Conservation (phyloP, 2,797 vertebrate genomes). For the Acipenser transmontanus region DNA sequence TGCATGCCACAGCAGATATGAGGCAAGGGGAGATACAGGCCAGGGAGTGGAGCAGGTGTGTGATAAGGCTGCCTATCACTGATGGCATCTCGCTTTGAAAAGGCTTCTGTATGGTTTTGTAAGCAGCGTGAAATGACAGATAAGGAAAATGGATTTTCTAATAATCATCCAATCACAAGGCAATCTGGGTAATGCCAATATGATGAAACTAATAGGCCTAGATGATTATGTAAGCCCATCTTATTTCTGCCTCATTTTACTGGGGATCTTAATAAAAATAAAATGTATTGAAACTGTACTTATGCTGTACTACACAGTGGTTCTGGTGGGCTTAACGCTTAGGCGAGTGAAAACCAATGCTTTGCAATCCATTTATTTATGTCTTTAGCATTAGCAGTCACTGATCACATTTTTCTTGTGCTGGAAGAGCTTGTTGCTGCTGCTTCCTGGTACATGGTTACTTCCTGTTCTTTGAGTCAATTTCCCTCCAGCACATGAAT, state of each 20-base stretch:
- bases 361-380: too few species aligned
- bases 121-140: conserved; percentile 26
- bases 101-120: conserved; percentile 10
- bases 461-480: too few species aligned
- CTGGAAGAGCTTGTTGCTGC: too few species aligned
- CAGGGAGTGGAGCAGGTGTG: conserved; percentile 11
- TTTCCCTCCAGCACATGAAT: too few species aligned
- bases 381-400: too few species aligned
- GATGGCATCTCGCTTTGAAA: neutral
- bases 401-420: too few species aligned
- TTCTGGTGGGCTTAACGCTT: too few species aligned
- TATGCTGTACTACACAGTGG: too few species aligned
- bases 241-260: conserved; percentile 30
- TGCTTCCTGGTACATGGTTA: too few species aligned
- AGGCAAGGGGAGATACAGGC: neutral
- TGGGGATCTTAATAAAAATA: conserved; percentile 37
- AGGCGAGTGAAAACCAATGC: too few species aligned
- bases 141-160: conserved; percentile 10
- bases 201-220: conserved; percentile 32
- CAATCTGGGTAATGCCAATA: conserved; percentile 30
- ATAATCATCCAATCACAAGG: conserved; percentile 19
- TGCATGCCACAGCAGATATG: neutral
- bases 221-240: conserved; percentile 20
- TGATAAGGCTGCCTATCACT: conserved; percentile 16
- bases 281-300: conserved; percentile 24